Conservation (phyloP, 2,113 vertebrate species). For the Plecotus auritus region DNA sequence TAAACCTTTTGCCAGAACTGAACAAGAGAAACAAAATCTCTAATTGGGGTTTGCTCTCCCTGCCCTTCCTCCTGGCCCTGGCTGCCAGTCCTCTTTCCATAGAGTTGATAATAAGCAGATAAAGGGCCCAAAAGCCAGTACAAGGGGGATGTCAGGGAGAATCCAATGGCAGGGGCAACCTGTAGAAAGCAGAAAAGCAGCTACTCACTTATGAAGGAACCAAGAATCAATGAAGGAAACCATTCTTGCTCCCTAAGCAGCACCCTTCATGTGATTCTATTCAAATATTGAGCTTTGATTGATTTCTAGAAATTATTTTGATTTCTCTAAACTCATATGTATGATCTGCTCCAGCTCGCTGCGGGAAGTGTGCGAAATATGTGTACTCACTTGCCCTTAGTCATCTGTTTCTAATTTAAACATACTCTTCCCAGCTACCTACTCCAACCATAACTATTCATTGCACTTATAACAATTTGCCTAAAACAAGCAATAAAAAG, state of each 20-base stretch:
- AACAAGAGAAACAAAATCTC: neutral
- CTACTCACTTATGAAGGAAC: neutral
- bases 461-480: neutral
- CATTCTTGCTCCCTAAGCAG: neutral
- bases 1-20: neutral
- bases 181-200: neutral
- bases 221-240: neutral
- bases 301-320: neutral
- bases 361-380: neutral
- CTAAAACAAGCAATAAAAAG: conserved; percentile 54
- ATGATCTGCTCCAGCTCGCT: neutral
- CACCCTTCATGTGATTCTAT: neutral
- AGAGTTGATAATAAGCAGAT: neutral
- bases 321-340: neutral
- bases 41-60: neutral
- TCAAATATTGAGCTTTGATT: neutral
- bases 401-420: conserved; percentile 53
- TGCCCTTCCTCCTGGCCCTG: neutral
- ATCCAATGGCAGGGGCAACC: neutral
- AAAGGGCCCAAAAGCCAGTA: neutral
- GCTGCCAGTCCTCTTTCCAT: neutral
- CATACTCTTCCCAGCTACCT: neutral
- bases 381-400: neutral
- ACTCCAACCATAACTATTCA: conserved; percentile 16
- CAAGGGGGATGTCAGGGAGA: neutral